Base-by-base conservation (phyloP, 1,140 invertebrate genomes). In the Zaprionus lachaisei region DNA sequence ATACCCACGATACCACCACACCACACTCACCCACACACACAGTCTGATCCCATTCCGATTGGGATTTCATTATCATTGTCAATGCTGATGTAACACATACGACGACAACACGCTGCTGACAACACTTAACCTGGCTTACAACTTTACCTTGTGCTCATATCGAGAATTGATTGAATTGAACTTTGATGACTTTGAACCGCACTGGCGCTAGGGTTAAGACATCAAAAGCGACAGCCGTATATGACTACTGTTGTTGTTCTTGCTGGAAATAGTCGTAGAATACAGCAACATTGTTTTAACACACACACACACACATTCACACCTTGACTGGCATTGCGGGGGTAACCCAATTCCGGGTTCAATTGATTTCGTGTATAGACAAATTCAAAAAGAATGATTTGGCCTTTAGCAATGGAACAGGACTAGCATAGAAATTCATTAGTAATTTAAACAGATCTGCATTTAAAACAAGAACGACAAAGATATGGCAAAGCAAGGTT, bases 81-180 rank as follows among this genome's bases (percentile, higher is more conserved):
- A 89, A 84, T 84, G 85, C 62, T 73, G 70, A 51, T 37, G 54
- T 67, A 61, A 63, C 57, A 66, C 61, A 67, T 28, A 67, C 54
- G 31, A 37, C 6, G 26, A 37, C 7, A 22, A 37, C 24, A 15
- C 51, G 17, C 22, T 26, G 38, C 51, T n/a, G 49, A 72, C 57
- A 67, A 77, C 74, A 77, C 74, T 71, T 72, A 75, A 75, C 41
- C 22, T 57, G 67, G 56, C 62, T 60, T 38, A 61, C 31, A 66
- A 5, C 14, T 47, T 62, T 66, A 61, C 65, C 70, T 67, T 24
- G 37, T 55, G 20, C 67, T 49, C 26, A 68, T 74, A 84, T 87
- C 81, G 78, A 66, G 84, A 89, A 87, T 89, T 87, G 85, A 89
- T 89, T 89, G 84, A 90, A 90, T 89, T 90, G 85, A 84, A 90